Evolutionary conservation across 1,140 invertebrate species (phyloP).

Genomic region (Saccostrea echinata): DNA sequence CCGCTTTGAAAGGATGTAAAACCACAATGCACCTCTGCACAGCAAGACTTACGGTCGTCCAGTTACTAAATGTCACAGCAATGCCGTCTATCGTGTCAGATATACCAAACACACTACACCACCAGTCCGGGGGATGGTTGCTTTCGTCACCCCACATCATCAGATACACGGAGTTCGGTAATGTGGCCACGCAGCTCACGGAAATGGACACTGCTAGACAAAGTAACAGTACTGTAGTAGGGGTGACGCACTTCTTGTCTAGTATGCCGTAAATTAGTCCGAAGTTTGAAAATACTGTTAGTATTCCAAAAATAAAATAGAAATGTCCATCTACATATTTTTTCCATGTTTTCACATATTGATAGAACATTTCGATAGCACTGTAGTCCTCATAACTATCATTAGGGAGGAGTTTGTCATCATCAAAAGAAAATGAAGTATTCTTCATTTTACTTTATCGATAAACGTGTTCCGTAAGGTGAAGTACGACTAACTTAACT

Average conservation of each 20-base stretch:
- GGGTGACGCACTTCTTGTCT: not conserved
- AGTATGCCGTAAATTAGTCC: not conserved
- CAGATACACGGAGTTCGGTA: not conserved
- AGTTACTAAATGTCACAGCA: not conserved
- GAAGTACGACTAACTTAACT: no score
- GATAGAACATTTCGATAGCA: not conserved
- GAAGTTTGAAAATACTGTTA: not conserved
- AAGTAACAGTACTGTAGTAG: not conserved
- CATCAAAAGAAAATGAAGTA: not conserved
- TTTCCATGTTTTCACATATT: not conserved
- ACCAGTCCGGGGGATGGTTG: not conserved
- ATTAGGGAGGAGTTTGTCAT: not conserved
- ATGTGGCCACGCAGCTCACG: not conserved
- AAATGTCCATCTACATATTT: not conserved
- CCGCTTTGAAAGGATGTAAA: not conserved
- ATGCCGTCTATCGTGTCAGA: not conserved
- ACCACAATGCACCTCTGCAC: not conserved
- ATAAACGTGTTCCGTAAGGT: no score
- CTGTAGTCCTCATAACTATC: not conserved
- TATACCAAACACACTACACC: not conserved
- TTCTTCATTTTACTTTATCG: no score
- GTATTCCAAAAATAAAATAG: not conserved
- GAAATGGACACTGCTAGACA: not conserved
- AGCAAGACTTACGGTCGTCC: not conserved
- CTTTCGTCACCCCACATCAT: not conserved